These are phyloP conservation scores for Loxodonta africana DNA, from an alignment of 2,113 vertebrate species.

Conservation along the genomic window DNA sequence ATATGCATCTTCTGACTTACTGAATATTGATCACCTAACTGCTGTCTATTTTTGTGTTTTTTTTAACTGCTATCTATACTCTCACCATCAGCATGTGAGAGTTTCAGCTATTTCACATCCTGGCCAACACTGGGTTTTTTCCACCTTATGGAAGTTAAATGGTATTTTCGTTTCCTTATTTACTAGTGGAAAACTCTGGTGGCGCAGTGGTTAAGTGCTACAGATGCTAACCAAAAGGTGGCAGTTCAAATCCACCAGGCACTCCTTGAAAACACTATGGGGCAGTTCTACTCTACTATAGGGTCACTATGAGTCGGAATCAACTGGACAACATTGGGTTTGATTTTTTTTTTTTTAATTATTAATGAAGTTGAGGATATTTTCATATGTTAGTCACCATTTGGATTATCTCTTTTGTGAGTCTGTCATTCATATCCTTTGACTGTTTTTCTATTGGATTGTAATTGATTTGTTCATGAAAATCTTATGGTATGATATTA, in stretches of 20 bases:
- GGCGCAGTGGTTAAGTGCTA: no score
- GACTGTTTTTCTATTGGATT: background rate
- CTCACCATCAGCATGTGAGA: background rate
- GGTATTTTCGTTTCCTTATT: background rate
- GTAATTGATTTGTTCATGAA: background rate
- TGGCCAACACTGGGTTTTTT: conserved; percentile 29
- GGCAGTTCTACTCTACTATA: no score
- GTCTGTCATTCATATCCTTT: background rate
- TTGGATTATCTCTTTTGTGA: background rate
- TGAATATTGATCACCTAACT: background rate
- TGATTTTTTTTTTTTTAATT: background rate
- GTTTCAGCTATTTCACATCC: background rate
- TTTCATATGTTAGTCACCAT: background rate
- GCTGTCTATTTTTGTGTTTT: background rate
- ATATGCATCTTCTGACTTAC: background rate
- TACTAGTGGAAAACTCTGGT: no score
- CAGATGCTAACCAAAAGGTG: no score
- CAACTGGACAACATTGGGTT: no score
- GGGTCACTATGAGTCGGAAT: no score
- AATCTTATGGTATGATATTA: conserved; percentile 14
- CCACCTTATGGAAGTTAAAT: background rate
- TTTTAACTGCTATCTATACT: background rate
- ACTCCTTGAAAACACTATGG: no score
- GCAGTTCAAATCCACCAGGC: no score
- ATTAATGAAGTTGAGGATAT: background rate